phyloP scores from a whole-genome alignment of 1,140 invertebrate genomes.

The Drosophila leontia region DNA sequence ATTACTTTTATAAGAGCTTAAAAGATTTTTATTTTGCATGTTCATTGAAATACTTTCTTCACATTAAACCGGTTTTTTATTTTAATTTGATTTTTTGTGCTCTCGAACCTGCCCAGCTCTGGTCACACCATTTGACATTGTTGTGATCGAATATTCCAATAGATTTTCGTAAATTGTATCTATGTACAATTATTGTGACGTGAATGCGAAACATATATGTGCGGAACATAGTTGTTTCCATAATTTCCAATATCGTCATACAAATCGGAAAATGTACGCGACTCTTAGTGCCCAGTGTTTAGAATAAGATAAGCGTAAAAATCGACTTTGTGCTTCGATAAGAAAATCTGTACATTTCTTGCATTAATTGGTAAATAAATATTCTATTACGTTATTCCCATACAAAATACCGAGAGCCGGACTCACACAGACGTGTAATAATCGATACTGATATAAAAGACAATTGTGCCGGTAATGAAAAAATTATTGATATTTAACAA shows the following conservation, averaged over 20 bases:
- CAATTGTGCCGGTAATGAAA: conserved; percentile 22
- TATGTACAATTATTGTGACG: conserved; percentile 40
- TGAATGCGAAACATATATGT: conserved; percentile 19
- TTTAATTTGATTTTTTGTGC: not conserved
- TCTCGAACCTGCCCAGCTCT: not conserved
- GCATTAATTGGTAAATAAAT: conserved; percentile 46
- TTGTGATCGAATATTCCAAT: conserved; percentile 49
- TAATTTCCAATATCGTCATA: conserved; percentile 8
- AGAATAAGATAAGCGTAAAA: conserved; percentile 26
- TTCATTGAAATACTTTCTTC: not conserved
- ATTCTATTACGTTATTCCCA: conserved; percentile 32
- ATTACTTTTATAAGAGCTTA: no score
- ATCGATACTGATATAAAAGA: conserved; percentile 17
- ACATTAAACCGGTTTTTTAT: not conserved
- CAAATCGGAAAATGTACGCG: conserved; percentile 27
- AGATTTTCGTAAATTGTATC: conserved; percentile 47
- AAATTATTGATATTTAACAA: conserved; percentile 50
- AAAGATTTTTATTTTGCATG: no score
- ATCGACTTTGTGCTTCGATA: conserved; percentile 19
- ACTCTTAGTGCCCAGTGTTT: conserved; percentile 37
- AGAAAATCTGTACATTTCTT: conserved; percentile 5
- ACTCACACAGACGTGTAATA: conserved; percentile 6
- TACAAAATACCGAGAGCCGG: not conserved
- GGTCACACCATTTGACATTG: conserved; percentile 30
- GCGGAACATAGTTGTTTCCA: conserved; percentile 22